phyloP scores from a whole-genome alignment of 1,140 invertebrate species.

The Magallana gigas region DNA sequence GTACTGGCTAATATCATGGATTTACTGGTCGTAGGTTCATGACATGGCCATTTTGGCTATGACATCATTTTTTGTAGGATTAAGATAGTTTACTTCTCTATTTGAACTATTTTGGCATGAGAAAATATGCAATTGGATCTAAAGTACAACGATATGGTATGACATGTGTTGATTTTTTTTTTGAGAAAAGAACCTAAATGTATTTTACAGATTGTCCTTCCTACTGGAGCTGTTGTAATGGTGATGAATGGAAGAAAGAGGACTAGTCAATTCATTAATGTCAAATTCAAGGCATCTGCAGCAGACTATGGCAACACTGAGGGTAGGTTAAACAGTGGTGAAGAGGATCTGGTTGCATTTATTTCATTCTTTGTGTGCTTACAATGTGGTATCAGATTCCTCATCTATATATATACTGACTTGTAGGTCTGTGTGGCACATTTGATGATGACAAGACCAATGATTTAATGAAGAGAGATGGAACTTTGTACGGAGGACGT shows the following conservation, averaged over 20 bases:
- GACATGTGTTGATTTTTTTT: too few species aligned
- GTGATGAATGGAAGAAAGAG: constrained; percentile 50
- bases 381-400: neutral
- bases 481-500: constrained; percentile 51
- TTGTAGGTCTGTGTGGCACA: constrained; percentile 71
- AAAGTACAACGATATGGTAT: too few species aligned
- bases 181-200: too few species aligned
- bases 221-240: constrained; percentile 59
- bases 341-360: neutral
- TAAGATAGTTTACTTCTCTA: too few species aligned
- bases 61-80: too few species aligned
- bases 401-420: neutral
- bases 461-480: constrained; percentile 65
- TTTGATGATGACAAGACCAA: constrained; percentile 71
- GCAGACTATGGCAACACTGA: constrained; percentile 67
- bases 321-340: constrained; percentile 54
- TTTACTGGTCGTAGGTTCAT: neutral
- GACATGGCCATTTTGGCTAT: too few species aligned
- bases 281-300: constrained; percentile 59
- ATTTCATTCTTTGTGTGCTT: neutral
- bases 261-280: constrained; percentile 61
- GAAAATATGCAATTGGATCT: too few species aligned
- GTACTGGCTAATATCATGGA: neutral
- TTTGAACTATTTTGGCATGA: too few species aligned
- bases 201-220: constrained; percentile 56